Evolutionary conservation across 1,140 invertebrate genomes (phyloP).

Genomic region (Diorhabda elongata): DNA sequence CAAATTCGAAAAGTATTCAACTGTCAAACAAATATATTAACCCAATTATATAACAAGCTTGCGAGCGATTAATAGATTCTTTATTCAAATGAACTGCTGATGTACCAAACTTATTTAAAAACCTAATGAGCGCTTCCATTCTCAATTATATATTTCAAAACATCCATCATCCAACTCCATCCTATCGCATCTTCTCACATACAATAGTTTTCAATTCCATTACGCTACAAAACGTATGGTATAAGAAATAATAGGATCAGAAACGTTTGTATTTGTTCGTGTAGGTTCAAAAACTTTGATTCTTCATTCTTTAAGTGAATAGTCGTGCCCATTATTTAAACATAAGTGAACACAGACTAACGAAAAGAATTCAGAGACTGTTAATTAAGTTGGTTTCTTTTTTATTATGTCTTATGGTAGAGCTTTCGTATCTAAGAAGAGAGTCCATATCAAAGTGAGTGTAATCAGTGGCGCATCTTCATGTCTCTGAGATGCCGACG

Average conservation of each 20-base stretch:
- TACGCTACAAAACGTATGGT: not conserved
- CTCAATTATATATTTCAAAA: not conserved
- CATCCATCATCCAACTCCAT: not conserved
- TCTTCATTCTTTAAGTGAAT: conserved; percentile 2
- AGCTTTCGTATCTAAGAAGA: not conserved
- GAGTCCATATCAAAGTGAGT: not conserved
- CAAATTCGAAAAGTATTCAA: no score
- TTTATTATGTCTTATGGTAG: conserved; percentile 1
- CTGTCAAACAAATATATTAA: no score
- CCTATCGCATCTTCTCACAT: not conserved
- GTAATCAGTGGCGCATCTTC: not conserved
- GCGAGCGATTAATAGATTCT: not conserved
- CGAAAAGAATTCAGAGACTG: not conserved
- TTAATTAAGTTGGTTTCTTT: conserved; percentile 3
- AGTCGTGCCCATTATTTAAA: not conserved
- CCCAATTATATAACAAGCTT: no score
- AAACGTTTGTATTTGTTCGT: not conserved
- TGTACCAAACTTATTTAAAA: not conserved
- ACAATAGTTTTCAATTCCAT: not conserved
- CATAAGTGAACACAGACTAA: conserved; percentile 1
- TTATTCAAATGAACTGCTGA: not conserved
- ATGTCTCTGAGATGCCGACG: not conserved
- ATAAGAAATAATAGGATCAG: not conserved
- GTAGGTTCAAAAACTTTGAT: not conserved
- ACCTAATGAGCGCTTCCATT: not conserved